Evolutionary conservation across 2,113 vertebrate species (phyloP).

Genomic region (Pluvialis apricaria): DNA sequence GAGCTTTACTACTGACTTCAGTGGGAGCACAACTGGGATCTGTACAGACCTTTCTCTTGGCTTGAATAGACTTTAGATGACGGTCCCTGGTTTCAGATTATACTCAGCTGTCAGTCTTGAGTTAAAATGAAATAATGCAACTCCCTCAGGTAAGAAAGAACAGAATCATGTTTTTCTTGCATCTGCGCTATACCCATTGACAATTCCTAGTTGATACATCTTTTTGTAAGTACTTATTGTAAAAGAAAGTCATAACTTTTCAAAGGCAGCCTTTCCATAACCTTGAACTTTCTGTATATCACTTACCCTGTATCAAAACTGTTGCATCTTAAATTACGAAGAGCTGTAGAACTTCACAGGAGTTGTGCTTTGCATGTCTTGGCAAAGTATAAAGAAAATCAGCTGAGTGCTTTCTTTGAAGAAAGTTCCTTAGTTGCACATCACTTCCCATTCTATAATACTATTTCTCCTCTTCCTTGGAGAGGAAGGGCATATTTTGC

Average conservation of each 20-base stretch:
- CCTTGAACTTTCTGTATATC: background rate
- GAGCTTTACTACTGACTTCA: slow-evolving; percentile 24
- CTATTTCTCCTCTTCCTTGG: background rate
- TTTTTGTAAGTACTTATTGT: background rate
- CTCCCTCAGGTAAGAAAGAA: background rate
- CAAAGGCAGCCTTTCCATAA: background rate
- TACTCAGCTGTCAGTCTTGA: slow-evolving; percentile 50
- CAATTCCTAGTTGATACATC: background rate
- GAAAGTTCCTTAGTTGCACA: background rate
- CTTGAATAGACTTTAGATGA: background rate
- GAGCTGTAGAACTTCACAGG: background rate
- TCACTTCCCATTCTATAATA: background rate
- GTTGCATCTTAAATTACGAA: background rate
- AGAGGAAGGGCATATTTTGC: background rate
- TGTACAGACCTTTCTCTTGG: background rate
- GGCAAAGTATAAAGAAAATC: background rate
- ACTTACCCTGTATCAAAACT: background rate
- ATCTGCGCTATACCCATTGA: background rate
- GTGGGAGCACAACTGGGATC: background rate
- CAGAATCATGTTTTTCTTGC: background rate
- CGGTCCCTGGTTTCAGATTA: slow-evolving; percentile 13
- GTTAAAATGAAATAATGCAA: slow-evolving; percentile 14
- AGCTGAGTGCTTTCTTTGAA: background rate
- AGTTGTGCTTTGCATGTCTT: background rate
- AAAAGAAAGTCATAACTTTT: background rate